Evolutionary conservation across 92 coral and sea anemone genomes (phyloP).

Genomic region (Parazoanthus darwini): DNA sequence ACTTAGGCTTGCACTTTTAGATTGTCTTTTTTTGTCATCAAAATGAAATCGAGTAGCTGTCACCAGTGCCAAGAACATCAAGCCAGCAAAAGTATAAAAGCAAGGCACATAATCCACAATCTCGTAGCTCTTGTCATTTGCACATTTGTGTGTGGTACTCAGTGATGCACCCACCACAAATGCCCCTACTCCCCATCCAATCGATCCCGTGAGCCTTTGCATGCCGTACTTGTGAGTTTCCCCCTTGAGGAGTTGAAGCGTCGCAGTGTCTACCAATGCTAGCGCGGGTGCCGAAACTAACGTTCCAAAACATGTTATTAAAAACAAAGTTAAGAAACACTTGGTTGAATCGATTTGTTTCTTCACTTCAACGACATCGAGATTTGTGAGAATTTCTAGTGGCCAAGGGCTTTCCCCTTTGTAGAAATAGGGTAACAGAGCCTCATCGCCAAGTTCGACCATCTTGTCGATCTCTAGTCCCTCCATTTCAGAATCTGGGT

Average conservation of each 20-base stretch:
- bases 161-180: conserved; percentile 98
- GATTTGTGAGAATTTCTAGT: conserved; percentile 68
- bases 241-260: conserved; percentile 86
- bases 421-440: conserved; percentile 72
- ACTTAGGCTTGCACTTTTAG: conserved; percentile 78
- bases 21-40: conserved; percentile 72
- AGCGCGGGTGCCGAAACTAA: conserved; percentile 93
- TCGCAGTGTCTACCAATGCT: conserved; percentile 96
- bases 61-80: conserved; percentile 85
- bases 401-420: conserved; percentile 98
- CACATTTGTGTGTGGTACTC: conserved; percentile 88
- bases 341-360: conserved; percentile 80
- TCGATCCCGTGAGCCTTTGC: conserved; percentile 99
- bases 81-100: conserved; percentile 90
- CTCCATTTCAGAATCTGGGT: conserved; percentile 84
- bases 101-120: conserved; percentile 97
- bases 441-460: conserved; percentile 76
- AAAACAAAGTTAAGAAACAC: conserved; percentile 82
- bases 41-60: conserved; percentile 89
- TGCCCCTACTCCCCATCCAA: conserved; percentile 99
- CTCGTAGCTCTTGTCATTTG: conserved; percentile 83
- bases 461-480: conserved; percentile 94
- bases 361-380: conserved; percentile 62
- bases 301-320: conserved; percentile 94
- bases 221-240: conserved; percentile 97